phyloP scores from a whole-genome alignment of 2,888 invertebrate genomes.

The Plusia festucae region DNA sequence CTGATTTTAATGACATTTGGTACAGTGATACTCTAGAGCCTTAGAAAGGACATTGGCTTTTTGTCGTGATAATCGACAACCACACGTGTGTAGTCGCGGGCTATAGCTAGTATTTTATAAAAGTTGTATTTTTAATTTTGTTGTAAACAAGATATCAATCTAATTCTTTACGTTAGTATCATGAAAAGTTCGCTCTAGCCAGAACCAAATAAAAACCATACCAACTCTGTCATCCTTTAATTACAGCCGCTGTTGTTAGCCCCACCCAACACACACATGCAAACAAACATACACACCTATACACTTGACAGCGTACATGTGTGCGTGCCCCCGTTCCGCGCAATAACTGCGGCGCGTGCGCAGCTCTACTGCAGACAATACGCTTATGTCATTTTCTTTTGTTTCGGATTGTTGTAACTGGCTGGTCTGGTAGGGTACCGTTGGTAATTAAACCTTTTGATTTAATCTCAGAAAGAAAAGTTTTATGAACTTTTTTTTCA shows the following conservation, averaged over 20 bases:
- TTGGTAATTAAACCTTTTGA: constrained; percentile 22
- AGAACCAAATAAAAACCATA: not conserved
- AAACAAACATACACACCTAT: constrained; percentile 14
- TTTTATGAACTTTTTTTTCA: not conserved
- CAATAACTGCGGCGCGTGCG: constrained; percentile 65
- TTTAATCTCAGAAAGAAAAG: not conserved
- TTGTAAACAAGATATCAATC: no score
- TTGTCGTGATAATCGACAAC: no score
- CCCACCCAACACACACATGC: constrained; percentile 51
- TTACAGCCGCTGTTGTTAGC: constrained; percentile 45
- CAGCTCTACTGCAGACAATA: constrained; percentile 60
- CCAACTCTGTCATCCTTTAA: constrained; percentile 36
- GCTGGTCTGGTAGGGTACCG: constrained; percentile 47
- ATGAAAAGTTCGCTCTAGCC: not conserved
- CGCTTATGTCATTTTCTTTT: constrained; percentile 75
- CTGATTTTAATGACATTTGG: no score
- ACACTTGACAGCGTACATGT: constrained; percentile 16
- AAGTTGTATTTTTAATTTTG: no score
- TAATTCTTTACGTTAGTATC: not conserved
- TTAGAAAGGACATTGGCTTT: no score
- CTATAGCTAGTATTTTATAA: no score
- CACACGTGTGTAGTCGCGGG: no score
- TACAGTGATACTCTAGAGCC: no score
- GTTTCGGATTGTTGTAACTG: constrained; percentile 57
- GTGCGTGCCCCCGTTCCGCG: constrained; percentile 59